A percentile compares a stretch with the other conserved stretches of the same genome.
phyloP scores from a whole-genome alignment of 2,888 invertebrate species.

The Nymphalis urticae region DNA sequence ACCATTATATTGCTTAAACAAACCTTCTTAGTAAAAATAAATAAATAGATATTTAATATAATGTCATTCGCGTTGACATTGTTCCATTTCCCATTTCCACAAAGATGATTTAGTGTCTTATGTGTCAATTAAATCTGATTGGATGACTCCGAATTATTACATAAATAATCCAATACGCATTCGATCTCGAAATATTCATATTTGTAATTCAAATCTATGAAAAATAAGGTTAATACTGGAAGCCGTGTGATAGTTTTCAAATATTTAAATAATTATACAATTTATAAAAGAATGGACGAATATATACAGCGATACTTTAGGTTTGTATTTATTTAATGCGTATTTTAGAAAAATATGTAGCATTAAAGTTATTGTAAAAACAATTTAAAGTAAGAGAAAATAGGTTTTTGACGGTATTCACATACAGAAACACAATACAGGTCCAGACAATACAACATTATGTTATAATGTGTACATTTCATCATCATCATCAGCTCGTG shows the following conservation, averaged over 20 bases:
- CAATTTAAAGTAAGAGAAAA: not conserved
- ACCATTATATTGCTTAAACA: too few species aligned
- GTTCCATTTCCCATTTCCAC: too few species aligned
- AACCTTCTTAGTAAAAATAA: too few species aligned
- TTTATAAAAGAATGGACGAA: not conserved
- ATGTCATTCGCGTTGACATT: too few species aligned
- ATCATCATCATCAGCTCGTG: not conserved
- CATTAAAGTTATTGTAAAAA: too few species aligned
- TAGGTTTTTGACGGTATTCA: not conserved
- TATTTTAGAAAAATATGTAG: too few species aligned
- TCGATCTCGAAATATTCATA: slow-evolving; percentile 11
- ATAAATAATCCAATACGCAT: slow-evolving; percentile 8
- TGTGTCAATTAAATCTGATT: not conserved
- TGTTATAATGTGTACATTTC: not conserved
- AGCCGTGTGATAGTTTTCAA: slow-evolving; percentile 6
- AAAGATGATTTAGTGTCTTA: too few species aligned
- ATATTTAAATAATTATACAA: slow-evolving; percentile 17
- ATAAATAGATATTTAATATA: too few species aligned
- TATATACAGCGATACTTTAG: not conserved
- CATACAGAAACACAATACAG: not conserved
- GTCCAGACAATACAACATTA: not conserved
- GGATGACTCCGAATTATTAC: slow-evolving; percentile 10
- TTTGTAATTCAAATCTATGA: slow-evolving; percentile 19
- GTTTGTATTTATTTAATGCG: too few species aligned
- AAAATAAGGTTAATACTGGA: slow-evolving; percentile 16